Percentiles rank a stretch among this genome's conserved stretches.
phyloP scores from a whole-genome alignment of 2,888 invertebrate species.

The Pherbina coryleti region DNA sequence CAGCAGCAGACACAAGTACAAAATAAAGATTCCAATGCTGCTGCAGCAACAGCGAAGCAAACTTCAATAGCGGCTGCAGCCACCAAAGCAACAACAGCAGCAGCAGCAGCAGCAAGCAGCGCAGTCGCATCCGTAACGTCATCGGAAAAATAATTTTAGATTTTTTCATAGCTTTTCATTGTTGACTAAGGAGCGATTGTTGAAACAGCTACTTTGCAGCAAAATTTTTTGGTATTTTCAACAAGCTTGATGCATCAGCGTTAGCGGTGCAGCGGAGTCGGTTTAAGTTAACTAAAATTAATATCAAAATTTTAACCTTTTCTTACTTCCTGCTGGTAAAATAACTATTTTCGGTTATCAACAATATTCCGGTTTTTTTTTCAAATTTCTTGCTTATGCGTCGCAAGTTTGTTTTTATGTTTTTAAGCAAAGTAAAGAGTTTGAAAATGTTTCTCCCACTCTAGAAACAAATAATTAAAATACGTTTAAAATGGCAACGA shows the following conservation, averaged over 20 bases:
- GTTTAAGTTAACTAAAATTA: slow-evolving; percentile 2
- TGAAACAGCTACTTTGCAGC: neutral
- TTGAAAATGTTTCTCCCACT: too few relatives aligned
- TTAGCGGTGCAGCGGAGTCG: neutral
- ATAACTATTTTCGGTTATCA: too few relatives aligned
- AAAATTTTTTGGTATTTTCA: neutral
- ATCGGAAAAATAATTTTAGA: slow-evolving; percentile 54
- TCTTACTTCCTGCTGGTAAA: too few relatives aligned
- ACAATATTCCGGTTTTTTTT: too few relatives aligned
- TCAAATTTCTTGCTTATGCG: too few relatives aligned
- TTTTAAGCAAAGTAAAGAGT: too few relatives aligned
- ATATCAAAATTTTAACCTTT: neutral
- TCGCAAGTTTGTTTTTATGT: too few relatives aligned
- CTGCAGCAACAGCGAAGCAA: slow-evolving; percentile 29
- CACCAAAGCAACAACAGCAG: slow-evolving; percentile 33
- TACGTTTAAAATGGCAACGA: too few relatives aligned
- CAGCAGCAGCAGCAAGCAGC: slow-evolving; percentile 39
- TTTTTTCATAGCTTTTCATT: slow-evolving; percentile 40
- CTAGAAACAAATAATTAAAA: too few relatives aligned
- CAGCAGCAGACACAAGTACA: slow-evolving; percentile 46
- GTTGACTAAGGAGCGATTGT: neutral
- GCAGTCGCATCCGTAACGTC: slow-evolving; percentile 44
- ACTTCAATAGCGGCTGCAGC: slow-evolving; percentile 22
- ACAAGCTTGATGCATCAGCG: neutral
- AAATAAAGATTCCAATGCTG: slow-evolving; percentile 45